phyloP scores from a whole-genome alignment of 2,888 invertebrate species.

The Fragum whitleyi region DNA sequence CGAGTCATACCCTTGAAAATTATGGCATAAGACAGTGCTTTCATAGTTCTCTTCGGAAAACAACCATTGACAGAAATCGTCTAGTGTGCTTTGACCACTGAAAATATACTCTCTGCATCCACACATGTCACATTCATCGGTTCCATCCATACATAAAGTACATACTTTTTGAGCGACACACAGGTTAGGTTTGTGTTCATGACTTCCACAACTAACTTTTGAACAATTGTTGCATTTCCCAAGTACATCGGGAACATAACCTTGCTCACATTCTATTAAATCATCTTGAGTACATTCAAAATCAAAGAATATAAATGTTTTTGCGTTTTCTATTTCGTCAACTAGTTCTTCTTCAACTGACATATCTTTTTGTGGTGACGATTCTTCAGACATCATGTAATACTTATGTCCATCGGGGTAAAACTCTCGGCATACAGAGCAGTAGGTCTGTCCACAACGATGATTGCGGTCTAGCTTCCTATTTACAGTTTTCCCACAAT shows the following conservation, averaged over 20 bases:
- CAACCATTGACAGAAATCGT: too few species aligned
- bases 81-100: too few species aligned
- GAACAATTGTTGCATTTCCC: conserved; percentile 39
- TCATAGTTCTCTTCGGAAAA: too few species aligned
- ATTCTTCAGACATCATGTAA: conserved; percentile 31
- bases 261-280: conserved; percentile 27
- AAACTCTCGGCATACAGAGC: conserved; percentile 20
- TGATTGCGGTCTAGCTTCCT: conserved; percentile 25
- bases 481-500: conserved; percentile 37
- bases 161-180: too few species aligned
- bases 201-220: conserved; percentile 33
- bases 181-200: conserved; percentile 28
- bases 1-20: too few species aligned
- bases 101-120: too few species aligned
- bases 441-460: conserved; percentile 23
- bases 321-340: conserved; percentile 6
- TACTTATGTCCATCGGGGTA: conserved; percentile 21
- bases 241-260: conserved; percentile 5
- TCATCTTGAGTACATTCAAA: conserved; percentile 27
- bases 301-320: too few species aligned
- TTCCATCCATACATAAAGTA: too few species aligned
- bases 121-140: too few species aligned
- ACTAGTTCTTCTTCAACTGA: conserved; percentile 9
- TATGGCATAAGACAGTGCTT: too few species aligned
- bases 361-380: background rate